Evolutionary conservation across 1,140 invertebrate species (phyloP), one percentile per base, ranked within the genome.

Genomic region (Eumaeus atala): DNA sequence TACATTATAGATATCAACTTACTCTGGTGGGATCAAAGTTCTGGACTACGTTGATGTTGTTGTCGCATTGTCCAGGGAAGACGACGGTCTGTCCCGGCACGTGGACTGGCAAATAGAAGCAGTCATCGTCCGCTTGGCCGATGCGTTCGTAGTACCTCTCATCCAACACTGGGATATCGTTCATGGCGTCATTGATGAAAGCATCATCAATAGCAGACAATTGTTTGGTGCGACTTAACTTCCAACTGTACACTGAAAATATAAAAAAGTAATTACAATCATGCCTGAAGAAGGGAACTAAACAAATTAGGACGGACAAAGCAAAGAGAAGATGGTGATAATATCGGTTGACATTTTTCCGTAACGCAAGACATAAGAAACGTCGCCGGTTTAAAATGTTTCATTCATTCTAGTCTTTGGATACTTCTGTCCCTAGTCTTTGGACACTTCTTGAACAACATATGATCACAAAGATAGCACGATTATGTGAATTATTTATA

Each of bases 61-160:
- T 18, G 10, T 80, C 67, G 49, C 81, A 86, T 12, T 77, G 75
- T 11, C 84, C 84, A 34, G 51, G 44, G 33, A 84, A 70, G 11
- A 73, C 62, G 1, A 84, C 70, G 10, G 74, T 75, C 18, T 66
- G 60, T 0, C 59, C 70, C 0, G 72, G 66, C 6, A 16, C 48
- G 0, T 71, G 36, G 1, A 71, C 70, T 9, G 81, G 81, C 7
- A 74, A 59, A 53, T 71, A 76, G 67, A 85, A 85, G 59, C 81
- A 81, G 7, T 67, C 70, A 2, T 65, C 48, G 35, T 70, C 66
- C 0, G 75, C 61, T 12, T 78, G 70, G 38, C 69, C 51, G 5
- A 67, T 61, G 0, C 9, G 12, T 28, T 72, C 66, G 36, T 58
- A 81, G 50, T 81, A 81, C 0, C 40, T 21, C 9, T 72, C 49